These are phyloP conservation scores for Nematolebias whitei DNA, from an alignment of 2,113 vertebrate genomes.

Conservation along the genomic window DNA sequence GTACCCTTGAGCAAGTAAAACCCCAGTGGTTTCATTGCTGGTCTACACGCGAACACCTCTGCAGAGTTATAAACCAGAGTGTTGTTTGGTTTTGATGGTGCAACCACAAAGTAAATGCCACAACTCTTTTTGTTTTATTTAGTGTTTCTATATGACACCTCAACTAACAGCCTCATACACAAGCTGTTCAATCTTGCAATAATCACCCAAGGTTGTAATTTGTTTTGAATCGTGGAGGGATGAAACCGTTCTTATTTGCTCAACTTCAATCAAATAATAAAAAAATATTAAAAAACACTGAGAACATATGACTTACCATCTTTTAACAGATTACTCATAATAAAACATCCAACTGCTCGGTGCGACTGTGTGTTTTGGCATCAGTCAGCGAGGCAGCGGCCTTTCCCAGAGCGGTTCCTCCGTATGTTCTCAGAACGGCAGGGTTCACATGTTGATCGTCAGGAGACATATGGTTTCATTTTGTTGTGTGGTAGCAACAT, in stretches of 20 bases:
- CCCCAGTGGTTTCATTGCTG: neutral
- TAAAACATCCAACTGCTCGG: constrained; percentile 47
- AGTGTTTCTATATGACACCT: constrained; percentile 11
- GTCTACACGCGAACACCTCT: neutral
- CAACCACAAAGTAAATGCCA: constrained; percentile 5
- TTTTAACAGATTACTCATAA: constrained; percentile 51
- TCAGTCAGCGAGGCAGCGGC: constrained; percentile 6
- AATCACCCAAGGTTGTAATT: constrained; percentile 22
- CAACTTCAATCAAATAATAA: constrained; percentile 53
- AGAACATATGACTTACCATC: constrained; percentile 35
- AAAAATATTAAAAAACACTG: neutral
- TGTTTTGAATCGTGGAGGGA: constrained; percentile 30
- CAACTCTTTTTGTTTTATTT: neutral
- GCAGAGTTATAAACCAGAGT: neutral
- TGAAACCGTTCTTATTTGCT: constrained; percentile 26
- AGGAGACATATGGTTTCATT: constrained; percentile 61
- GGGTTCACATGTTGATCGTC: constrained; percentile 31
- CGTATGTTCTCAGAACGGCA: constrained; percentile 26
- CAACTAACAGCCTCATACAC: constrained; percentile 15
- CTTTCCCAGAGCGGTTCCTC: constrained; percentile 49
- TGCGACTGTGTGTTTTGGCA: constrained; percentile 49
- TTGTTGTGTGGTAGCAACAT: constrained; percentile 32
- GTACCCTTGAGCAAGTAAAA: neutral
- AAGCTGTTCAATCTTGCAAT: constrained; percentile 31
- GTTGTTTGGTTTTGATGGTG: constrained; percentile 3